Conservation (phyloP, 2,797 vertebrate genomes). For the Malacoctenus gilli region DNA sequence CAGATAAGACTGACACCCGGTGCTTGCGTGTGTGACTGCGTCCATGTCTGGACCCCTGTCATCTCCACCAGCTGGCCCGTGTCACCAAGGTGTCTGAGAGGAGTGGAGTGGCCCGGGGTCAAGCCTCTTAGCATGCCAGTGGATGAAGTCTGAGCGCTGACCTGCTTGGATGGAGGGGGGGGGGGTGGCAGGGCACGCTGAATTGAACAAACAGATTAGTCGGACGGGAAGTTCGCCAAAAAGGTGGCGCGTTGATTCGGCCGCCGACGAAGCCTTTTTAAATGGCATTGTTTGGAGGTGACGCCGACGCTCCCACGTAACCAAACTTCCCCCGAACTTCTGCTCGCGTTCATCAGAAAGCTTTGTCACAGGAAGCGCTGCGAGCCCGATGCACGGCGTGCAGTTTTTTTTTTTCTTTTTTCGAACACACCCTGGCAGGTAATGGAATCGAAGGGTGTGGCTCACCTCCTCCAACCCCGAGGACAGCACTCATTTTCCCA, state of each 20-base stretch:
- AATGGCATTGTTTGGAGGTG: too few relatives aligned
- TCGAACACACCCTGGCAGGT: conserved; percentile 72
- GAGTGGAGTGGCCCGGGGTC: conserved; percentile 54
- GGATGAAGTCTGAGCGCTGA: conserved; percentile 55
- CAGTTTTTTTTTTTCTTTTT: conserved; percentile 28
- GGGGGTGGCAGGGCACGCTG: not conserved
- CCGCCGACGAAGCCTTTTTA: conserved; percentile 3
- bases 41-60: conserved; percentile 33
- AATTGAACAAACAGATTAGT: conserved; percentile 59
- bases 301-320: too few relatives aligned
- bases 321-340: too few relatives aligned
- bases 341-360: conserved; percentile 19
- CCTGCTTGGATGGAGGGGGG: conserved; percentile 30
- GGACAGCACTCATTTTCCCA: conserved; percentile 68
- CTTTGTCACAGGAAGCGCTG: conserved; percentile 6
- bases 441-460: conserved; percentile 66
- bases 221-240: conserved; percentile 6
- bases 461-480: conserved; percentile 51
- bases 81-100: conserved; percentile 35
- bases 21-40: conserved; percentile 19
- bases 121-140: conserved; percentile 73
- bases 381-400: conserved; percentile 1
- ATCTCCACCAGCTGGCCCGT: conserved; percentile 63
- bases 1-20: conserved; percentile 49
- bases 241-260: conserved; percentile 7